Percentiles rank a stretch among this genome's conserved stretches.
These are phyloP conservation scores for Megalurothrips usitatus DNA, from an alignment of 2,888 invertebrate species.

Conservation along the genomic window DNA sequence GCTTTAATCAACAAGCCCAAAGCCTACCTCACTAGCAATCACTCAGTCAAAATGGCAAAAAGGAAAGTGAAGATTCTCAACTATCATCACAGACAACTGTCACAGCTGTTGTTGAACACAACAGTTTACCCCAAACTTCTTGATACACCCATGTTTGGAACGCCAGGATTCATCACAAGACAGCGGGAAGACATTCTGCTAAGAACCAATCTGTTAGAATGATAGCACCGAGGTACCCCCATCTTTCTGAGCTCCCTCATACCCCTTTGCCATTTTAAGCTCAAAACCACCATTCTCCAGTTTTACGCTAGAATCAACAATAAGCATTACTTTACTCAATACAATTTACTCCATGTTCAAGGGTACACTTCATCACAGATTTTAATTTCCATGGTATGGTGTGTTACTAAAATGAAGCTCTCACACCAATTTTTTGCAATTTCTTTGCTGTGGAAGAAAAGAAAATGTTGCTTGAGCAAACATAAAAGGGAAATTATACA, in stretches of 20 bases:
- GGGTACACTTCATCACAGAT: neutral
- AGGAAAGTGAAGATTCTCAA: slow-evolving; percentile 11
- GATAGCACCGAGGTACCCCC: neutral
- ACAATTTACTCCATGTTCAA: neutral
- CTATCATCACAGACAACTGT: slow-evolving; percentile 5
- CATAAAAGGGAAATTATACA: neutral
- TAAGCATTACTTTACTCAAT: neutral
- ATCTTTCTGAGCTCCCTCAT: neutral
- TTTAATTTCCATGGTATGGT: neutral
- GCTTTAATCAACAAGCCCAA: neutral
- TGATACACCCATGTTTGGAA: neutral
- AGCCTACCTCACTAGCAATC: slow-evolving; percentile 1
- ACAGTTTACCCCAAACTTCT: neutral
- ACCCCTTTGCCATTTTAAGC: slow-evolving; percentile 11
- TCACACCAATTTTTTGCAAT: neutral
- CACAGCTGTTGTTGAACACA: neutral
- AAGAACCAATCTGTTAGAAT: neutral
- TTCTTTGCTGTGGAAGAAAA: neutral
- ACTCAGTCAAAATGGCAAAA: slow-evolving; percentile 22
- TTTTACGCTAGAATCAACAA: neutral
- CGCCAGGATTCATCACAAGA: neutral
- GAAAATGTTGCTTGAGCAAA: slow-evolving; percentile 4
- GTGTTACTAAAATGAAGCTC: neutral
- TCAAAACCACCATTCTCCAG: neutral
- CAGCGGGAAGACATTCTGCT: neutral